Evolutionary conservation across 2,797 vertebrate genomes (phyloP).

Genomic region (Falco columbarius): DNA sequence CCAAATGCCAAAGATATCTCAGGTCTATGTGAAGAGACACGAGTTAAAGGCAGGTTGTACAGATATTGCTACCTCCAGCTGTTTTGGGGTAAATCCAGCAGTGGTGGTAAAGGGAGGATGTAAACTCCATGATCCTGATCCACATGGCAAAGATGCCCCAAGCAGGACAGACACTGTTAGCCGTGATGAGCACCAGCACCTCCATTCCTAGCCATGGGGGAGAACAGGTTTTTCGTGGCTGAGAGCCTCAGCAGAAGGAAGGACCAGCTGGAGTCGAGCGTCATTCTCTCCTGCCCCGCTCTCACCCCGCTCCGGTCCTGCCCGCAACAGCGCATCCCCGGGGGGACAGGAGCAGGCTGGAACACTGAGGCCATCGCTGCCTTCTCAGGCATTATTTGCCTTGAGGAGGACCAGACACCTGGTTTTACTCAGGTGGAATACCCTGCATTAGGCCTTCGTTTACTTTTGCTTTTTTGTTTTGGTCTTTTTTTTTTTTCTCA

Average conservation of each 20-base stretch:
- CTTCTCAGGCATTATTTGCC: neutral
- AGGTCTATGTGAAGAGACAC: neutral
- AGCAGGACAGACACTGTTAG: neutral
- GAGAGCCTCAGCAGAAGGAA: neutral
- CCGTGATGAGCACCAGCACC: neutral
- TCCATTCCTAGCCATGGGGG: neutral
- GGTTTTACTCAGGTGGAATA: neutral
- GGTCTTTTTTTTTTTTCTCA: neutral
- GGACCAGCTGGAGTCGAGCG: neutral
- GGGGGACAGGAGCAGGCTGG: neutral
- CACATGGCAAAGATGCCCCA: neutral
- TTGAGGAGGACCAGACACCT: neutral
- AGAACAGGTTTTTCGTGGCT: neutral
- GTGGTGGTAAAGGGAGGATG: neutral
- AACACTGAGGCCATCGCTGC: neutral
- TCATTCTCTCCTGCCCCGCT: neutral
- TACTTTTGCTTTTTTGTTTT: neutral
- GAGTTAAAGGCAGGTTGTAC: neutral
- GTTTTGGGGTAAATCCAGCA: neutral
- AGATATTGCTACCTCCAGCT: neutral
- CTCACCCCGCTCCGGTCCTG: neutral
- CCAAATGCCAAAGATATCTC: neutral
- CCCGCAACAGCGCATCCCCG: fast-evolving
- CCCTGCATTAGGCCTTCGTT: neutral
- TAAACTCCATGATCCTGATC: neutral